These are phyloP conservation scores for Hirundo rustica DNA, from an alignment of 2,797 vertebrate genomes.

Conservation along the genomic window DNA sequence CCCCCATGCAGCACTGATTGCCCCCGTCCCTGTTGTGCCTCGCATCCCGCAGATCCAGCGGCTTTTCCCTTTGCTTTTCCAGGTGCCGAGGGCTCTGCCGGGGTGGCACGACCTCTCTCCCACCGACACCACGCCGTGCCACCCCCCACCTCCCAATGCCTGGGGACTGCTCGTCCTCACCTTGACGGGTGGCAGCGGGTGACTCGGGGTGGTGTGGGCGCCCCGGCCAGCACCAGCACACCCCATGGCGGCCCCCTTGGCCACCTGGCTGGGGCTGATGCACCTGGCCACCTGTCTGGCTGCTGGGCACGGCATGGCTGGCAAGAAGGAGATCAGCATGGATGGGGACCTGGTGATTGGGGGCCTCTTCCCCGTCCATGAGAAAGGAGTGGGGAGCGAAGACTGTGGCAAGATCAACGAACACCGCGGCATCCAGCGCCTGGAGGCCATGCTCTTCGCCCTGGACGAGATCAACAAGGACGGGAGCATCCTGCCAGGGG, in stretches of 20 bases:
- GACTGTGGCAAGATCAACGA: slow-evolving; percentile 95
- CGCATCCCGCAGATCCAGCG: fast-evolving
- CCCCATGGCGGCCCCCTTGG: slow-evolving; percentile 63
- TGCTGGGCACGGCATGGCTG: slow-evolving; percentile 71
- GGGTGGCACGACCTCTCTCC: not conserved
- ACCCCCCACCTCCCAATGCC: not conserved
- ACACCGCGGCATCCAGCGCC: slow-evolving; percentile 92
- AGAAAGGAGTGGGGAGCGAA: slow-evolving; percentile 89
- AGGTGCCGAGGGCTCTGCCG: not conserved
- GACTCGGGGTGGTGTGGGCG: not conserved
- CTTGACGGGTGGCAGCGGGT: not conserved
- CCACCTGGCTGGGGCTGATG: slow-evolving; percentile 78
- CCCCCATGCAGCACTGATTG: fast-evolving
- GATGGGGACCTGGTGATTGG: slow-evolving; percentile 95
- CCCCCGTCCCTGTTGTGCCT: not conserved
- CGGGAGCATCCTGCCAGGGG: slow-evolving; percentile 87
- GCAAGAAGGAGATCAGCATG: slow-evolving; percentile 89
- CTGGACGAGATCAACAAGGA: slow-evolving; percentile 94
- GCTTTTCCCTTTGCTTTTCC: not conserved
- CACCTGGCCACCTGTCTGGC: slow-evolving; percentile 73
- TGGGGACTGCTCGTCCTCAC: not conserved
- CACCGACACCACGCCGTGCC: not conserved
- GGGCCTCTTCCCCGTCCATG: slow-evolving; percentile 93
- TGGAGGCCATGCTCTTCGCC: slow-evolving; percentile 97
- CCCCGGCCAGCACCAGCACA: not conserved